Evolutionary conservation across 23 tunicate genomes (phyloP).

Genomic region (Oikopleura albicans): DNA sequence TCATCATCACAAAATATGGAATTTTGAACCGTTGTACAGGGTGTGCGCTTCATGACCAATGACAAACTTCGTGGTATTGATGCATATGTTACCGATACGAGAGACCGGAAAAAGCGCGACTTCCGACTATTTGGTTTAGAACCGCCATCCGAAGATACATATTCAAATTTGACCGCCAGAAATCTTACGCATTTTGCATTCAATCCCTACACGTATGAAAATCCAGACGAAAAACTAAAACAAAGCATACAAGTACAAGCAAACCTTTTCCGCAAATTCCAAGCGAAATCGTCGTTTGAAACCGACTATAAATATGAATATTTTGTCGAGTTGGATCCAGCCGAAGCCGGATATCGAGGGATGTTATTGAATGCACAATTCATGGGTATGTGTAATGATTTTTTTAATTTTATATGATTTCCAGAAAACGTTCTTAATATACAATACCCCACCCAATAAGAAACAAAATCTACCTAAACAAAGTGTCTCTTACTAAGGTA

Average conservation of each 20-base stretch:
- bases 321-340: conserved; percentile 9
- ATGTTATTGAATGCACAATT: background rate
- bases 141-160: background rate
- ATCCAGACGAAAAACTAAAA: background rate
- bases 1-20: no score
- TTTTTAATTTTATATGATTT: background rate
- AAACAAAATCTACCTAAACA: no score
- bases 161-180: background rate
- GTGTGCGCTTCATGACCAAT: background rate
- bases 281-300: background rate
- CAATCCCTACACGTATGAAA: background rate
- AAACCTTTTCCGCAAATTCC: background rate
- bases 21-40: no score
- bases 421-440: no score
- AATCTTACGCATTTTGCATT: background rate
- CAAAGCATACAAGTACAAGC: background rate
- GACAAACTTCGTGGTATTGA: background rate
- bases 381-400: background rate
- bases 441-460: no score
- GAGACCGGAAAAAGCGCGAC: background rate
- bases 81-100: background rate
- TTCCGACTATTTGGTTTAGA: background rate
- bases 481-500: no score
- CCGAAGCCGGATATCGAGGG: background rate
- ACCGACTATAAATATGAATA: background rate